Evolutionary conservation across 2,113 vertebrate genomes (phyloP).

Genomic region (Eupsittula cactorum): DNA sequence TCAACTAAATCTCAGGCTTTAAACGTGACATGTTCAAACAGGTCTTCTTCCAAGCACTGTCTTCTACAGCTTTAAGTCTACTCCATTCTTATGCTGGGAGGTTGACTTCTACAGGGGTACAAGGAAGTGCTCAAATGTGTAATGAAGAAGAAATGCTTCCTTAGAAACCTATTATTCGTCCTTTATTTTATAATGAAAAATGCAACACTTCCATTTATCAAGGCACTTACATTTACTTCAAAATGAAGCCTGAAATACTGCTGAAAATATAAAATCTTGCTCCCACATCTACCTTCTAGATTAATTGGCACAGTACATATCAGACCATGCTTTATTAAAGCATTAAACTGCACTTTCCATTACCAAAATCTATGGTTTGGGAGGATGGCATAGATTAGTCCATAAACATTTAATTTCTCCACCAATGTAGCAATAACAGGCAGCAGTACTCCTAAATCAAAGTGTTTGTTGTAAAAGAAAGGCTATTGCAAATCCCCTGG

Average conservation of each 20-base stretch:
- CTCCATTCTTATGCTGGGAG: neutral
- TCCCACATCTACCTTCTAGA: constrained; percentile 1
- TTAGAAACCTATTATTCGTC: neutral
- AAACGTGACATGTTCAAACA: neutral
- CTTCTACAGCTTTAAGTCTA: neutral
- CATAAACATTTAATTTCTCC: constrained; percentile 38
- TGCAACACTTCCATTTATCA: neutral
- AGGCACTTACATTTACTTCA: neutral
- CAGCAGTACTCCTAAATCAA: constrained; percentile 28
- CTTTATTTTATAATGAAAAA: constrained; percentile 2
- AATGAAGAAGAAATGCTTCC: neutral
- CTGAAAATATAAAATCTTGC: neutral
- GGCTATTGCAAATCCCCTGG: neutral
- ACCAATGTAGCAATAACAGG: neutral
- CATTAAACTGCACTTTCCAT: constrained; percentile 16
- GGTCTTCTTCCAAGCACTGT: neutral
- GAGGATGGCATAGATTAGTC: constrained; percentile 32
- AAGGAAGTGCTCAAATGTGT: neutral
- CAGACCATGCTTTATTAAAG: constrained; percentile 14
- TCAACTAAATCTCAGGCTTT: neutral
- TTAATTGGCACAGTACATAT: neutral
- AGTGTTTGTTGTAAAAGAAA: neutral
- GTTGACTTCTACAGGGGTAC: neutral
- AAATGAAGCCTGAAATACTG: neutral
- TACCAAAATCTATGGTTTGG: constrained; percentile 26